Evolutionary conservation across 2,888 invertebrate genomes (phyloP), one percentile per base, ranked within the genome.

Genomic region (Amorpha juglandis): DNA sequence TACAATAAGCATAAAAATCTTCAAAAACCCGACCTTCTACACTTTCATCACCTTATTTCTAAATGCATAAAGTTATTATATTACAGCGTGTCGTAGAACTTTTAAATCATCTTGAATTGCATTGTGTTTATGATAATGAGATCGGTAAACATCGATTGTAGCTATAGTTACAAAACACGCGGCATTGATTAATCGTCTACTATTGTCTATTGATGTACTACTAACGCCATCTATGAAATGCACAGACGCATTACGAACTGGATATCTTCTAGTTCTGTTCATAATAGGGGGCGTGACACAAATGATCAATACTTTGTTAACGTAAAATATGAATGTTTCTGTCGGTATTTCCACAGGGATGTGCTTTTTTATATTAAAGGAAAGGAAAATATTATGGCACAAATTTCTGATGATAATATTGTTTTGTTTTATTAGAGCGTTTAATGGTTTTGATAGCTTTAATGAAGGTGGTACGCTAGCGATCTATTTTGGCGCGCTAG

Each of bases 61-160:
- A n/a, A 9, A 19, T 6, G 8, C 19, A 19, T 50, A 16, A 50
- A 16, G n/a, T 19, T 8, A 19, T 50, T 50, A 2, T 38, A 19
- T 50, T 50, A 0, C 16, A 42, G 6, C 42, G 12, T 42, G n/a
- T 38, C 38, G 38, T 16, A 6, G 9, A 38, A 55, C 38, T 55
- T n/a, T n/a, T 55, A 45, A 45, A 45, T 45, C 11, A 14, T 14
- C 9, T 12, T 53, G 35, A 55, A 55, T 55, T 16, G 16, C 55
- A 55, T 35, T 14, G 42, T 42, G 19, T 42, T 58, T 58, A 58
- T 38, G 19, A 19, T 58, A 58, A 19, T 58, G 19, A 42, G 12
- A 42, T 38, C 58, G 42, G 38, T 19, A 52, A 58, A 58, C 58
- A 58, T 58, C 35, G 38, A 55, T 55, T 55, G 55, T 55, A 55